Evolutionary conservation across 2,888 invertebrate species (phyloP), one percentile per base, ranked within the genome.

Genomic region (Amaurobius ferox): DNA sequence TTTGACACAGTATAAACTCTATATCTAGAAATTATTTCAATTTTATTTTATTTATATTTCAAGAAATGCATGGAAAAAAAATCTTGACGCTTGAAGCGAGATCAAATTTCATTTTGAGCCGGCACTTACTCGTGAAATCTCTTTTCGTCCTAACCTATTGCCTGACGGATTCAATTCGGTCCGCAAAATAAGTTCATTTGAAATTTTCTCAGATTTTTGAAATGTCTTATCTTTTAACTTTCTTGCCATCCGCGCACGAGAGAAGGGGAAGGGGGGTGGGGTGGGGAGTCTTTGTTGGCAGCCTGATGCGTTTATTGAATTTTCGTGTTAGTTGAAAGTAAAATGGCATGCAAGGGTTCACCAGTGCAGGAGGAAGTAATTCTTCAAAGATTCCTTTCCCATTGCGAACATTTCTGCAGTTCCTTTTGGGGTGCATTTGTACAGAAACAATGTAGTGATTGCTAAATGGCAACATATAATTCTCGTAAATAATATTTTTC

Each of bases 301-400:
- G 77, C 77, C 66, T 76, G 81, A 83, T 85, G 83, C 83, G 83
- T 85, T 85, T 85, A 85, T 85, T 85, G 83, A 78, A 85, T 85
- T 85, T 72, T 72, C 72, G 78, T 85, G 83, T 85, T 77, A 68
- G 67, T 62, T 29, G n/a, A 72, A 40, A 74, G 77, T 71, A 77
- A 85, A 83, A 83, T 61, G 80, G 61, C 72, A 66, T 72, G 83
- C 71, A 40, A 71, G 68, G 16, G 71, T 76, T 83, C 76, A 71
- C 83, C 70, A 71, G 73, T 48, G 76, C 29, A 67, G 78, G 64
- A 29, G 48, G 77, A 55, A 72, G 64, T 71, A 72, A 29, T 77
- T 77, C 64, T 48, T 72, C 71, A 74, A 40, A 30, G 30, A 55
- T 44, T 55, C 68, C 77, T n/a, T 23, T 55, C 30, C 23, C 11